Evolutionary conservation across 2,113 vertebrate genomes (phyloP), one percentile per base, ranked within the genome.

Genomic region (Stigmatopora argus): DNA sequence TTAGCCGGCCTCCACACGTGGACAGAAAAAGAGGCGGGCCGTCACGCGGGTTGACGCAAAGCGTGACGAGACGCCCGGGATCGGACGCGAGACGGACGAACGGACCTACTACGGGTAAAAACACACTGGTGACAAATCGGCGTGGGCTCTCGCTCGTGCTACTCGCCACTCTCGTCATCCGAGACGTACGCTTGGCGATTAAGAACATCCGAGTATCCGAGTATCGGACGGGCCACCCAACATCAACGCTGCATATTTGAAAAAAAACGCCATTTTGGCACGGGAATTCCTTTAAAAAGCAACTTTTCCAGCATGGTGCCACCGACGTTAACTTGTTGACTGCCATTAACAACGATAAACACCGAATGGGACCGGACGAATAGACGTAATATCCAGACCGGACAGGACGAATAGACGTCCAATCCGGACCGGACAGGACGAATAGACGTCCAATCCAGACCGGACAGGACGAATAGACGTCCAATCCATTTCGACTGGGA

Each of bases 1-100:
- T 77, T 77, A 79, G 69, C 74, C 74, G 73, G 85, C 87, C 85
- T 83, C 84, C 78, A 74, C 66, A 78, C 74, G 75, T 74, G 83
- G 72, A 85, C 72, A 73, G 3, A 31, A 31, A 81, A 80, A 55
- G 74, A 82, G 73, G 74, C 66, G 83, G 79, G 71, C 74, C 76
- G 80, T 75, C 80, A 86, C 74, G 77, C 70, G 57, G 44, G 67
- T 82, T 80, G 81, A 83, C 77, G 67, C 41, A 60, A 74, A 85
- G 80, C 84, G 83, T 79, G 85, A 77, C 73, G 72, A 83, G 74
- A 77, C 77, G 38, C 69, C 38, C 2, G 70, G 79, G 80, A 31
- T 70, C 69, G 67, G 41, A 59, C 72, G 78, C 62, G 58, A 60
- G 35, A 60, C 58, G 38, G 57, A 60, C 57, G 57, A 34, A 17